Base-by-base conservation (phyloP, 1,140 invertebrate species). In the Stratiolaelaps scimitus region DNA sequence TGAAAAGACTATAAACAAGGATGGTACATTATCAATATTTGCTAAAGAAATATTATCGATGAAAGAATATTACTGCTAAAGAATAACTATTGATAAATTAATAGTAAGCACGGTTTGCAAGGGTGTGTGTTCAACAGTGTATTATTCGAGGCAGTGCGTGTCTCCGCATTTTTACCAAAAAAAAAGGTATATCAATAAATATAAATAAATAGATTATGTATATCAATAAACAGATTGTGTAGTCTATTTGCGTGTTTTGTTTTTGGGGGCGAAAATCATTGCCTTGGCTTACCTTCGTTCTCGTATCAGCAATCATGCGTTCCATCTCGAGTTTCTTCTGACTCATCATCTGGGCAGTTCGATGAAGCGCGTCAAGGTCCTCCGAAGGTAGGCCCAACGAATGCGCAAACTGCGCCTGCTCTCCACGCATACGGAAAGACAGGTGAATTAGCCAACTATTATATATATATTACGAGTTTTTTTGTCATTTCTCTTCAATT, bases 261-360 rank as follows among this genome's bases (percentile, higher is more conserved):
- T 48, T 34, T 34, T 23, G 19, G 19, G 47, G 28, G 20, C 28
- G 19, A 23, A 4, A 13, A 45, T 45, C 44, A 13, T 13, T 13
- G 44, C 44, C 44, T 13, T 13, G 44, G 44, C 7, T 26, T 60
- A 60, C 53, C 53, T 60, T 60, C 10, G 53, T 60, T 60, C 53
- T 17, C 2, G 53, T 23, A 15, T 60, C 53, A 26, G 26, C 34
- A 15, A 60, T 60, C 53, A 60, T 20, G 26, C 53, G 26, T 15
- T 60, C 53, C 26, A 60, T 60, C 17, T 60, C 26, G 2, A 29
- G 53, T 60, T 60, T 60, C 23, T 26, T 60, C 15, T 26, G 26
- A 23, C 26, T 60, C 13, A 20, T 34, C 15, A 17, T 26, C 23
- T 60, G 26, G 17, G 23, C 15, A 15, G 1, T 60, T 15, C 15